A percentile compares a stretch with the other conserved stretches of the same genome.
Conservation (phyloP, 1,140 invertebrate genomes). For the Drosophila ironensis region DNA sequence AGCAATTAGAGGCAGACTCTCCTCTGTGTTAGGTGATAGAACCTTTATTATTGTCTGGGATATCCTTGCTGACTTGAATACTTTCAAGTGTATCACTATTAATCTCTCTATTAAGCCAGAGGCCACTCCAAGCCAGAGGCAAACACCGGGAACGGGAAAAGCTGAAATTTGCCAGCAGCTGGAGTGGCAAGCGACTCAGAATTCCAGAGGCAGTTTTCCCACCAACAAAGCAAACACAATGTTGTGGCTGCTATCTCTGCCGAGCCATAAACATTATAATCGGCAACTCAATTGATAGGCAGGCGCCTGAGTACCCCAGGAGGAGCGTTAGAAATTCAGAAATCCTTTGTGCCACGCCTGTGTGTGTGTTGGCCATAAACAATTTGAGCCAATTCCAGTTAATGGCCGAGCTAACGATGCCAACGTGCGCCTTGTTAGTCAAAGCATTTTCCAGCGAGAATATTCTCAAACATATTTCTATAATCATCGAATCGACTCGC, state of each 20-base stretch:
- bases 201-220: not conserved
- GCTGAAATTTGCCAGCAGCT: not conserved
- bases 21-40: no score
- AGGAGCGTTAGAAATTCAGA: not conserved
- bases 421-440: constrained; percentile 38
- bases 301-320: constrained; percentile 3
- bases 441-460: constrained; percentile 23
- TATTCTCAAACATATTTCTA: constrained; percentile 40
- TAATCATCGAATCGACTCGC: constrained; percentile 20
- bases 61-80: no score
- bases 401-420: constrained; percentile 27
- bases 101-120: constrained; percentile 1
- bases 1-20: no score
- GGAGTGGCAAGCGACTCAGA: not conserved
- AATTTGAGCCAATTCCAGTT: constrained; percentile 43
- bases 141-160: not conserved
- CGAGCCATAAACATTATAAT: constrained; percentile 26
- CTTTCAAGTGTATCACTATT: not conserved
- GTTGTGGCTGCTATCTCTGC: not conserved
- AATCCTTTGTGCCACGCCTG: constrained; percentile 9
- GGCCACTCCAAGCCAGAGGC: not conserved
- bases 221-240: constrained; percentile 12
- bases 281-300: constrained; percentile 9
- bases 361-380: constrained; percentile 24
- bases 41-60: no score